Evolutionary conservation across 2,113 vertebrate genomes (phyloP).

Genomic region (Ptychochromis oligacanthus): DNA sequence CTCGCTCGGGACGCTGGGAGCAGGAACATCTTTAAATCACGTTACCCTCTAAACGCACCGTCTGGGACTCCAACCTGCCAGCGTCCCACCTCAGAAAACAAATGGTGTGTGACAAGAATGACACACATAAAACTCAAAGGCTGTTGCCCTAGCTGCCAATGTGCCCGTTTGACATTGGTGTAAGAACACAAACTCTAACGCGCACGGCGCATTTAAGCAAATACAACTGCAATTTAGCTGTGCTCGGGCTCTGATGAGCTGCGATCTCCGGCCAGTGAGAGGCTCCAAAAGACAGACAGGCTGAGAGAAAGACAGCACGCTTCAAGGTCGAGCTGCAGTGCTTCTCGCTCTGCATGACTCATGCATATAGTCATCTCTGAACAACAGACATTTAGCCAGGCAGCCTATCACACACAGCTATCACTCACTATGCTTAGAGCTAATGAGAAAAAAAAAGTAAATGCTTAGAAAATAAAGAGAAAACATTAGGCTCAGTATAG

Average conservation of each 20-base stretch:
- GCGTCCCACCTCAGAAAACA: conserved; percentile 59
- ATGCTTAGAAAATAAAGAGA: conserved; percentile 38
- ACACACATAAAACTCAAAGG: conserved; percentile 42
- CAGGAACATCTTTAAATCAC: conserved; percentile 64
- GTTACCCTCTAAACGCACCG: conserved; percentile 44
- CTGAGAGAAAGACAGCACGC: conserved; percentile 64
- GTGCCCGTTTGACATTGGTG: conserved; percentile 10
- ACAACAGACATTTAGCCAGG: conserved; percentile 73
- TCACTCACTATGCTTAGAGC: conserved; percentile 68
- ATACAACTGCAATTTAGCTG: conserved; percentile 26
- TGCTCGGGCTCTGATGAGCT: conserved; percentile 28
- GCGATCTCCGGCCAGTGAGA: conserved; percentile 43
- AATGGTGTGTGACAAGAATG: conserved; percentile 56
- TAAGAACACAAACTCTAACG: conserved; percentile 11
- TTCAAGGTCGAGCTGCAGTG: conserved; percentile 76
- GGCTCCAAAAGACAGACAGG: conserved; percentile 54
- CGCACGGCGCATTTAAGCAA: conserved; percentile 4
- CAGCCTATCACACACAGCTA: conserved; percentile 66
- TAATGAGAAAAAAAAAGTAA: conserved; percentile 54
- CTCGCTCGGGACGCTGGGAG: conserved; percentile 51
- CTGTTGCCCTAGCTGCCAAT: conserved; percentile 20
- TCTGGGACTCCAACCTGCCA: conserved; percentile 55
- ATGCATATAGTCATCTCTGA: conserved; percentile 72
- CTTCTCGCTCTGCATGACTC: conserved; percentile 73
- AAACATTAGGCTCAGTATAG: conserved; percentile 32